Evolutionary conservation across 2,113 vertebrate genomes (phyloP).

Genomic region (Sinocyclocheilus rhinocerous): DNA sequence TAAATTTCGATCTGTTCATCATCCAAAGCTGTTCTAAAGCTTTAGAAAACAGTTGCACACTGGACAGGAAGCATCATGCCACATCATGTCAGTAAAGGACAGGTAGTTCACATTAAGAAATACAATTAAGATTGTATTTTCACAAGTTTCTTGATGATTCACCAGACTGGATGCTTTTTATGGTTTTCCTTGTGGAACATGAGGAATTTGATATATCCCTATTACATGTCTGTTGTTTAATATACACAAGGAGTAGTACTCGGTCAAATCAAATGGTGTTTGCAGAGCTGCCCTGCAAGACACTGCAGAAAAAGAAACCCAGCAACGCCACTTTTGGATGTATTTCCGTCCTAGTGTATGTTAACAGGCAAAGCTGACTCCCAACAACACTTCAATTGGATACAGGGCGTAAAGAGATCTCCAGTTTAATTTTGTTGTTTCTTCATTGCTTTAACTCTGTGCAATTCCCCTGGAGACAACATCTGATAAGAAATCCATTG

Average conservation of each 20-base stretch:
- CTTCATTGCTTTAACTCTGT: constrained; percentile 7
- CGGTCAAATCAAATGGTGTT: not conserved
- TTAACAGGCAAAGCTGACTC: not conserved
- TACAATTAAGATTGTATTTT: not conserved
- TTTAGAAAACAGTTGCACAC: not conserved
- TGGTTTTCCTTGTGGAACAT: not conserved
- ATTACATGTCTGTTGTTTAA: not conserved
- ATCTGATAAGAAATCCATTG: constrained; percentile 29
- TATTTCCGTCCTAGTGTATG: not conserved
- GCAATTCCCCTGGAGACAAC: not conserved
- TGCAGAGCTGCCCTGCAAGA: not conserved
- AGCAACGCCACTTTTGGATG: not conserved
- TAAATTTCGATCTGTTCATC: not conserved
- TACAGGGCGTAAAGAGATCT: not conserved
- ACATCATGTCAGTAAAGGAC: not conserved
- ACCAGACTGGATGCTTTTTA: not conserved
- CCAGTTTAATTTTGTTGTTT: not conserved
- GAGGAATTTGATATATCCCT: not conserved
- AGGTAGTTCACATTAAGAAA: not conserved
- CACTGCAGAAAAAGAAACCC: not conserved
- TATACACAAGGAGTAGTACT: not conserved
- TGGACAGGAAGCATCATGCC: not conserved
- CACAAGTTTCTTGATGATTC: not conserved
- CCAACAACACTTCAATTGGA: not conserved
- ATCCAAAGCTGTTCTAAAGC: not conserved